phyloP scores from a whole-genome alignment of 2,113 vertebrate genomes.

The Ciconia maguari region DNA sequence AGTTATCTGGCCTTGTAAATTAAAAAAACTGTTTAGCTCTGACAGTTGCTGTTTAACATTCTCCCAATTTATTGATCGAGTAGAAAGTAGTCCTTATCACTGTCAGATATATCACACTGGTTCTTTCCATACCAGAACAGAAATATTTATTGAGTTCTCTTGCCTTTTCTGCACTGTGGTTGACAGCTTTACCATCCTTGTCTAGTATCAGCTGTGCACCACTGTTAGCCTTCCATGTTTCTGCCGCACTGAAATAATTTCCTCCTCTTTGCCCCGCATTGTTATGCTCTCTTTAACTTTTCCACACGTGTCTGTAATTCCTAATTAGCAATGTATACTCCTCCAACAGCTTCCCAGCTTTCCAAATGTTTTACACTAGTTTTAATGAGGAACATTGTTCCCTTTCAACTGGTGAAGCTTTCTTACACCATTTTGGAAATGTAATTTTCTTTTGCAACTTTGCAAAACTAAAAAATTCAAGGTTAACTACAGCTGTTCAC shows the following conservation, averaged over 20 bases:
- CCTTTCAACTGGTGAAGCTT: neutral
- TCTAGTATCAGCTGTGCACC: neutral
- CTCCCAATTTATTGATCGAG: neutral
- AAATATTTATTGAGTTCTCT: neutral
- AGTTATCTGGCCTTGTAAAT: neutral
- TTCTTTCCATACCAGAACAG: neutral
- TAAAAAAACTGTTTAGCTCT: neutral
- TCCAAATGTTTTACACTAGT: neutral
- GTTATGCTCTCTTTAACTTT: neutral
- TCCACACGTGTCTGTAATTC: neutral
- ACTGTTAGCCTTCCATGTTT: neutral
- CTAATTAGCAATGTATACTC: neutral
- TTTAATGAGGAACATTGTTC: neutral
- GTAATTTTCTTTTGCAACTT: neutral
- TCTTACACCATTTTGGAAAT: neutral
- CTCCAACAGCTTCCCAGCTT: neutral
- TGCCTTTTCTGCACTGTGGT: neutral
- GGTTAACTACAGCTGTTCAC: neutral
- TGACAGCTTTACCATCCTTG: neutral
- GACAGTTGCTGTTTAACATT: neutral
- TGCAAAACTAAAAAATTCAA: neutral
- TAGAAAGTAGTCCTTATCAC: neutral
- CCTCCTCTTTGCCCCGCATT: neutral
- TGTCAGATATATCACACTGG: neutral
- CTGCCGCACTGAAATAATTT: neutral